Evolutionary conservation across 1,140 invertebrate species (phyloP).

Genomic region (Heliconius himera): DNA sequence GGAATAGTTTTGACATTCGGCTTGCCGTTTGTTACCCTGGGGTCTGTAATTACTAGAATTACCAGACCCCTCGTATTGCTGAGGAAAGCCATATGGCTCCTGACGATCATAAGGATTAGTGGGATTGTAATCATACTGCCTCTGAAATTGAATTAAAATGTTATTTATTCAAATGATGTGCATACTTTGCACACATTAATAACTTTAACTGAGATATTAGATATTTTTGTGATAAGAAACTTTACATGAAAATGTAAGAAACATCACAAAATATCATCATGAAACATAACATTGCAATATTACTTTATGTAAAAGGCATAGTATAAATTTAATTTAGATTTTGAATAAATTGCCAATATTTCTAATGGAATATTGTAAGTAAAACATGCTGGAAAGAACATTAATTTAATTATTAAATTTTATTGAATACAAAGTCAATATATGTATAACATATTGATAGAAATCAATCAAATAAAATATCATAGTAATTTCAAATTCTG

Average conservation of each 20-base stretch:
- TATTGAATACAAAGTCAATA: too few relatives aligned
- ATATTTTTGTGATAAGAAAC: conserved; percentile 21
- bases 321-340: too few relatives aligned
- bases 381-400: too few relatives aligned
- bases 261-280: conserved; percentile 22
- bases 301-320: too few relatives aligned
- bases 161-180: conserved; percentile 21
- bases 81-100: conserved; percentile 25
- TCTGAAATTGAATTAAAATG: conserved; percentile 57
- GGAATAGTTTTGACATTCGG: conserved; percentile 33
- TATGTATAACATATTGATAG: not conserved
- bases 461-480: not conserved
- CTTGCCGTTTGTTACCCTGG: conserved; percentile 42
- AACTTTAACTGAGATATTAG: conserved; percentile 13
- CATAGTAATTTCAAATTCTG: not conserved
- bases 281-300: not conserved
- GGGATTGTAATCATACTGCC: conserved; percentile 46
- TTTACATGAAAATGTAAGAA: conserved; percentile 14
- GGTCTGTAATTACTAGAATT: conserved; percentile 25
- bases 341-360: too few relatives aligned
- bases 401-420: too few relatives aligned
- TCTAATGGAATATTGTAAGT: too few relatives aligned
- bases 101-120: conserved; percentile 34
- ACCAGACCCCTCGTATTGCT: conserved; percentile 39
- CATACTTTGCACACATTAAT: not conserved